Conservation (phyloP, 2,888 invertebrate genomes). For the Quadroppia sp. region DNA sequence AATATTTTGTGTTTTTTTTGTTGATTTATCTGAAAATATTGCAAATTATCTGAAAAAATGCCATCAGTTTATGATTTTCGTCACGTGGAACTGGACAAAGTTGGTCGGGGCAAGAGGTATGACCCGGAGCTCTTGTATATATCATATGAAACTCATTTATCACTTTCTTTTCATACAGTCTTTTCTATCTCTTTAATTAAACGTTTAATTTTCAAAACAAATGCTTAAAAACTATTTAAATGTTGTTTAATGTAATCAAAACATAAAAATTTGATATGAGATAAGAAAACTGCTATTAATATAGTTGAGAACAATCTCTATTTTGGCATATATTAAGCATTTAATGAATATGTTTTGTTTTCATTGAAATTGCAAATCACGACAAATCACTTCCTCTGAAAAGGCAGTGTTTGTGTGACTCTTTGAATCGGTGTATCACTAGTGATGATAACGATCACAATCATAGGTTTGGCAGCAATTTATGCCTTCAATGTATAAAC, state of each 20-base stretch:
- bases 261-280: not conserved
- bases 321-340: no score
- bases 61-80: slow-evolving; percentile 43
- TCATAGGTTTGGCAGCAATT: not conserved
- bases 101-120: slow-evolving; percentile 43
- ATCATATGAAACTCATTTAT: not conserved
- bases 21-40: not conserved
- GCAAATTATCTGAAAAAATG: slow-evolving; percentile 28
- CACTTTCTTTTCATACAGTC: not conserved
- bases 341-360: not conserved
- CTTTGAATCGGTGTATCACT: not conserved
- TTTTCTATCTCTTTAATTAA: not conserved
- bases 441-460: slow-evolving; percentile 7
- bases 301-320: no score
- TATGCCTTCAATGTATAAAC: no score
- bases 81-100: slow-evolving; percentile 44
- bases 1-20: not conserved
- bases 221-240: not conserved
- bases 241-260: not conserved
- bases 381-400: slow-evolving; percentile 3
- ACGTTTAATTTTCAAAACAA: not conserved
- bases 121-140: not conserved
- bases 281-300: not conserved
- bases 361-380: not conserved
- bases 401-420: not conserved